Percentiles rank a stretch among this genome's conserved stretches.
Evolutionary conservation across 2,113 vertebrate species (phyloP).

Genomic region (Gallinago undulata): DNA sequence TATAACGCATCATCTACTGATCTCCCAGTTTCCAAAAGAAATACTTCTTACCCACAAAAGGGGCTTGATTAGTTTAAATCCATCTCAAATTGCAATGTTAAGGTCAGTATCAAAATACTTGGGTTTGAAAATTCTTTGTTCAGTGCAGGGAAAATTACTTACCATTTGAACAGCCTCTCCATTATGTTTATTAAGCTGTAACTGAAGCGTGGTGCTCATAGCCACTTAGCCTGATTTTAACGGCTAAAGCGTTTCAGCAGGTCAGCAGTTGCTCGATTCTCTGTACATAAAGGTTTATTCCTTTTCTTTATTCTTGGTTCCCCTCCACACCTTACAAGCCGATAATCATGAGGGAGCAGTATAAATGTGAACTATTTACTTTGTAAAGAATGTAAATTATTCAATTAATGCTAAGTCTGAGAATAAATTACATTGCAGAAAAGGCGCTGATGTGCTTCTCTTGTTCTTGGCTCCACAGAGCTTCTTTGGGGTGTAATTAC

Average conservation of each 20-base stretch:
- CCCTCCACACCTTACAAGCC: neutral
- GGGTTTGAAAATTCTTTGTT: slow-evolving; percentile 24
- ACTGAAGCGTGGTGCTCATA: neutral
- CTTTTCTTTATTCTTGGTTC: neutral
- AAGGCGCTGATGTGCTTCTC: neutral
- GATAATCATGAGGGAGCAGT: neutral
- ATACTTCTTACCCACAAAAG: neutral
- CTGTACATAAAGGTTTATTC: neutral
- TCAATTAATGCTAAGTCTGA: neutral
- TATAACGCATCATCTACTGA: neutral
- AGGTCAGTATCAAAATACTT: neutral
- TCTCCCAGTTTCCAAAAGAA: neutral
- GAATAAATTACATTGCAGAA: neutral
- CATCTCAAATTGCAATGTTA: neutral
- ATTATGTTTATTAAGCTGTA: neutral
- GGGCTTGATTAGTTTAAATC: neutral
- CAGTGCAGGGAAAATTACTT: neutral
- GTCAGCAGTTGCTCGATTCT: neutral
- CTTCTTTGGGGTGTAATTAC: neutral
- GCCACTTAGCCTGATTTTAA: neutral
- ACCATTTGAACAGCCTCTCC: neutral
- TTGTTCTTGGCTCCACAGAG: neutral
- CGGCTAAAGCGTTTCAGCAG: neutral
- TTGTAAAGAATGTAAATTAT: neutral
- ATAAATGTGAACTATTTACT: slow-evolving; percentile 15